phyloP scores from a whole-genome alignment of 1,140 invertebrate genomes.

The Cyclargus thomasi region DNA sequence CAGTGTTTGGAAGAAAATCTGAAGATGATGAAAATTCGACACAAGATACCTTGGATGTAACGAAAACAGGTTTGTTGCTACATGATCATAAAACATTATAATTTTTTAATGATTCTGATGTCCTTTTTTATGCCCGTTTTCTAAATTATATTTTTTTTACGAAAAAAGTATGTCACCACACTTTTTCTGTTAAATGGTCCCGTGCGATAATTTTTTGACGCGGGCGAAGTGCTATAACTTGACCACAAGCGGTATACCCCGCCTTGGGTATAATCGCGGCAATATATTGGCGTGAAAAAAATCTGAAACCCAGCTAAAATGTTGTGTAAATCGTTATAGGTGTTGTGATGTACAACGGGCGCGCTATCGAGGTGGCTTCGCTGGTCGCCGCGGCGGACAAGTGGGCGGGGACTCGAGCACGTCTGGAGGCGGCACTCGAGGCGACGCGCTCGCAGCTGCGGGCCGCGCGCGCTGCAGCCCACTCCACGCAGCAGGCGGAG shows the following conservation, averaged over 20 bases:
- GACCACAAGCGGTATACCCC: too few relatives aligned
- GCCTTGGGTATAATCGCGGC: too few relatives aligned
- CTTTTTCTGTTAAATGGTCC: too few relatives aligned
- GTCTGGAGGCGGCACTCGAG: conserved; percentile 42
- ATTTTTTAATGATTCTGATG: too few relatives aligned
- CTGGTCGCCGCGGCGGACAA: conserved; percentile 41
- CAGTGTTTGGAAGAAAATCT: conserved; percentile 41
- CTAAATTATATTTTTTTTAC: too few relatives aligned
- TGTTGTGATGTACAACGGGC: conserved; percentile 51
- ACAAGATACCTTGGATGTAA: conserved; percentile 43
- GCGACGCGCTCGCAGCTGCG: conserved; percentile 31
- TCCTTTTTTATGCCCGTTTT: too few relatives aligned
- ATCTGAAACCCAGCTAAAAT: background rate
- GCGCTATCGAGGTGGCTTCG: conserved; percentile 53
- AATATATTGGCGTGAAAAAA: too few relatives aligned
- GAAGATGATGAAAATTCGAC: conserved; percentile 15
- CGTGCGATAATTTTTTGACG: too few relatives aligned
- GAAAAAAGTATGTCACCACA: too few relatives aligned
- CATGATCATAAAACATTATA: background rate
- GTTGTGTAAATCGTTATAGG: conserved; percentile 28
- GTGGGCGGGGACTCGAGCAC: conserved; percentile 34
- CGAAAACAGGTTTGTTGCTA: conserved; percentile 42
- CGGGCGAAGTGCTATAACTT: too few relatives aligned
- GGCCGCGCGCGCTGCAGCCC: conserved; percentile 47
- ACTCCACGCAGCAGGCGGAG: conserved; percentile 48